These are phyloP conservation scores for Aricia artaxerxes DNA, from an alignment of 2,888 invertebrate genomes.

Conservation along the genomic window DNA sequence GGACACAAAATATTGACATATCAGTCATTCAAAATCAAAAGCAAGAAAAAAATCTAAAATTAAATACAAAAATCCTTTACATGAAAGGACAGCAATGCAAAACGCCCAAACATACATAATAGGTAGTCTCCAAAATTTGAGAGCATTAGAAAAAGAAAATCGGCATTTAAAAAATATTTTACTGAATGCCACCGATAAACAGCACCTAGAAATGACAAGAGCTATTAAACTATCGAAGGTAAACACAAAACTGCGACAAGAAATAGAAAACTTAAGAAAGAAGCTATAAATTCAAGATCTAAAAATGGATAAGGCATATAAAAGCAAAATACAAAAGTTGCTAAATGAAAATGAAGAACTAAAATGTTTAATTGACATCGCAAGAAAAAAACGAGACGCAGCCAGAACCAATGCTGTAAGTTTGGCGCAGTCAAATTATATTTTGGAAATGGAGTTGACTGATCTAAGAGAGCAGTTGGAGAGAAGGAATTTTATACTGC, in stretches of 20 bases:
- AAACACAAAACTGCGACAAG: constrained; percentile 49
- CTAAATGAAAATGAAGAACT: constrained; percentile 54
- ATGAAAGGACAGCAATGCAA: constrained; percentile 1
- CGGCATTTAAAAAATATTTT: constrained; percentile 49
- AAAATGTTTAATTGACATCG: constrained; percentile 49
- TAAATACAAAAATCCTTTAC: background rate
- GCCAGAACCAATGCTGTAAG: constrained; percentile 54
- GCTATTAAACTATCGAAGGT: constrained; percentile 65
- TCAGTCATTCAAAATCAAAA: background rate
- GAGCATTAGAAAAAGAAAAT: constrained; percentile 49
- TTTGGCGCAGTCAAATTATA: constrained; percentile 61
- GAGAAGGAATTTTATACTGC: background rate
- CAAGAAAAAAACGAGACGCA: constrained; percentile 55
- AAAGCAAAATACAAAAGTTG: constrained; percentile 46
- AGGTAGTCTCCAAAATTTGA: constrained; percentile 17
- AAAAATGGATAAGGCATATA: constrained; percentile 41
- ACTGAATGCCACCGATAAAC: constrained; percentile 57
- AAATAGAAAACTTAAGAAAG: constrained; percentile 50
- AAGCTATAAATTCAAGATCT: constrained; percentile 44
- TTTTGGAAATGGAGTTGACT: constrained; percentile 54
- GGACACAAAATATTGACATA: background rate
- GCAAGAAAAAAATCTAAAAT: background rate
- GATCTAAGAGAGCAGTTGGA: constrained; percentile 51
- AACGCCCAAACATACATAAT: constrained; percentile 13
- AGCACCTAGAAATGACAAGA: constrained; percentile 70